Percentiles rank a stretch among this genome's conserved stretches.
Evolutionary conservation across 2,113 vertebrate genomes (phyloP).

Genomic region (Megalops atlanticus): DNA sequence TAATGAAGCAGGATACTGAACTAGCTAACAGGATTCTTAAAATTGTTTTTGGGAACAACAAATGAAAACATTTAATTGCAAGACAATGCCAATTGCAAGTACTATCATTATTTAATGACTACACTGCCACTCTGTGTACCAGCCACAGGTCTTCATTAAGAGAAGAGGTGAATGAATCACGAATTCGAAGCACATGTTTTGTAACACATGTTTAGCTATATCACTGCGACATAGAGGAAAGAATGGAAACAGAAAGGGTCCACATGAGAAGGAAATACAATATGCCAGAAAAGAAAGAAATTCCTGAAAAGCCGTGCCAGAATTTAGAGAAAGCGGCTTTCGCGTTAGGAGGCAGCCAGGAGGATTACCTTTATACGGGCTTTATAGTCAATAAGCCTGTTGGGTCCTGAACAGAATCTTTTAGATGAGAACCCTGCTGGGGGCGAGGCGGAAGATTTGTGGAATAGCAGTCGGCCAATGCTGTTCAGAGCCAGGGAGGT

Average conservation of each 20-base stretch:
- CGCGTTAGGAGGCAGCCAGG: background rate
- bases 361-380: slow-evolving; percentile 23
- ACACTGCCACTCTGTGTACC: background rate
- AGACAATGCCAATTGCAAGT: background rate
- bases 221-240: background rate
- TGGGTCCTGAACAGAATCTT: background rate
- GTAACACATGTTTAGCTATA: slow-evolving; percentile 2
- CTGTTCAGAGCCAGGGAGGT: background rate
- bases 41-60: too few relatives aligned
- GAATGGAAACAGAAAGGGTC: background rate
- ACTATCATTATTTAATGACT: background rate
- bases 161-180: background rate
- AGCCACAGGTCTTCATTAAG: background rate
- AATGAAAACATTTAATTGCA: background rate
- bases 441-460: background rate
- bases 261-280: background rate
- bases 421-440: background rate
- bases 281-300: background rate
- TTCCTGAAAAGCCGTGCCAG: background rate
- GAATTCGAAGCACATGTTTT: background rate
- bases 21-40: too few relatives aligned
- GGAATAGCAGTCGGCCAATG: background rate
- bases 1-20: background rate
- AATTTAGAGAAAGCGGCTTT: background rate
- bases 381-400: slow-evolving; percentile 6